These are phyloP conservation scores for Papilio glaucus DNA, from an alignment of 1,140 invertebrate species.

Conservation along the genomic window DNA sequence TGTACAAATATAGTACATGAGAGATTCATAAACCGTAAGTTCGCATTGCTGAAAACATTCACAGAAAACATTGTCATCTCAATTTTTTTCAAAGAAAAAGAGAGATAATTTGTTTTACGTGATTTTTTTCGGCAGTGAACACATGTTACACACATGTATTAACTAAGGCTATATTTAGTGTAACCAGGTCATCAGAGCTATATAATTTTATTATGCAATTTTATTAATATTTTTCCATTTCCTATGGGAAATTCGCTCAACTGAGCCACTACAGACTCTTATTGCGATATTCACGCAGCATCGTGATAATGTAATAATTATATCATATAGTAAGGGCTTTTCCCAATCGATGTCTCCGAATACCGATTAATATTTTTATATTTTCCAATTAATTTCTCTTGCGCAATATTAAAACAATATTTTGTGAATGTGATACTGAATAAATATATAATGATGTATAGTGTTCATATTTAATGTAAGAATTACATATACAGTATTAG, in stretches of 20 bases:
- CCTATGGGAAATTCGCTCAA: neutral
- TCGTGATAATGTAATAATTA: slow-evolving; percentile 26
- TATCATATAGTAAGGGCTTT: neutral
- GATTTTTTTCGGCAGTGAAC: too few relatives aligned
- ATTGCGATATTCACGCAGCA: slow-evolving; percentile 27
- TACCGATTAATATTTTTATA: neutral
- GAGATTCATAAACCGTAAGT: slow-evolving; percentile 27
- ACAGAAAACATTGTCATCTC: too few relatives aligned
- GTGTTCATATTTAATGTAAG: too few relatives aligned
- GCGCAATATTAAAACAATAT: neutral
- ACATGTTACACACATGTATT: too few relatives aligned
- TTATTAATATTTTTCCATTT: slow-evolving; percentile 1
- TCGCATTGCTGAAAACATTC: too few relatives aligned
- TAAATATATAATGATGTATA: too few relatives aligned
- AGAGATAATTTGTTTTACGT: too few relatives aligned
- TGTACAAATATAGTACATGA: slow-evolving; percentile 29
- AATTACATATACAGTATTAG: too few relatives aligned
- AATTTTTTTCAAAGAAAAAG: too few relatives aligned
- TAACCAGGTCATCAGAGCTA: neutral
- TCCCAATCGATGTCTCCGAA: slow-evolving; percentile 19
- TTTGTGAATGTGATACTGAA: too few relatives aligned
- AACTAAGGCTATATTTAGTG: neutral
- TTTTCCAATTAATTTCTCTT: neutral
- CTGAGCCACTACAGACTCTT: neutral
- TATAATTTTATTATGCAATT: slow-evolving; percentile 27